Conservation (phyloP, 2,797 vertebrate genomes). For the Brachyalestes nurse region DNA sequence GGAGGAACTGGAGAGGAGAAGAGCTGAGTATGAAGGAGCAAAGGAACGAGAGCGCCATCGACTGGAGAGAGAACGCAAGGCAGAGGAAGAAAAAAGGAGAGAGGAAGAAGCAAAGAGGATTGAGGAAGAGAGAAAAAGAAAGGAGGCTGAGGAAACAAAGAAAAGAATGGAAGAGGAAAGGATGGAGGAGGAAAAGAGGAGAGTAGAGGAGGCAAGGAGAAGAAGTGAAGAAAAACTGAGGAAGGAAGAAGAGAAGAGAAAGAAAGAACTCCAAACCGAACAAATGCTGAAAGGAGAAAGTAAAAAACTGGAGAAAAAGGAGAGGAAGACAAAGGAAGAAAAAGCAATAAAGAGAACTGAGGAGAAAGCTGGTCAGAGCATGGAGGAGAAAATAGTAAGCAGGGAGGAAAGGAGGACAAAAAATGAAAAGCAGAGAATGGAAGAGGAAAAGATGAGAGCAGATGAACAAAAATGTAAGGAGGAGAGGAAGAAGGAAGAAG, state of each 20-base stretch:
- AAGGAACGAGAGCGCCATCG: conserved; percentile 60
- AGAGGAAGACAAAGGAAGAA: conserved; percentile 1
- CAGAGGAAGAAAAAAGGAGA: conserved; percentile 22
- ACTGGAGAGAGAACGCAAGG: conserved; percentile 42
- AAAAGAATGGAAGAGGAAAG: conserved; percentile 15
- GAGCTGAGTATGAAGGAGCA: conserved; percentile 59
- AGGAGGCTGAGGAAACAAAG: conserved; percentile 5
- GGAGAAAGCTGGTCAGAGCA: not conserved
- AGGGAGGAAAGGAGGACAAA: conserved; percentile 17
- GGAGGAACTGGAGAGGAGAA: conserved; percentile 38
- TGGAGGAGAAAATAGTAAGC: conserved; percentile 25
- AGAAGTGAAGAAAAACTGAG: not conserved
- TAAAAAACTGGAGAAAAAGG: not conserved
- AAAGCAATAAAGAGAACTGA: not conserved
- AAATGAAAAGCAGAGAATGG: not conserved
- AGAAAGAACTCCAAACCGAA: not conserved
- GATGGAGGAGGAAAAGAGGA: not conserved
- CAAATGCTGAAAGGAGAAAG: not conserved
- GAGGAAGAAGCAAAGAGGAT: not conserved
- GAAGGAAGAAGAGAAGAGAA: not conserved
- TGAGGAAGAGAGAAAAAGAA: conserved; percentile 34
- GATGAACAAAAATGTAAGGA: conserved; percentile 7
- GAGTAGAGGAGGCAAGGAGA: not conserved
- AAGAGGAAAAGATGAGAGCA: not conserved
- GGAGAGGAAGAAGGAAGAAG: not conserved